Evolutionary conservation across 2,797 vertebrate genomes (phyloP).

Genomic region (Leptoclinus maculatus): DNA sequence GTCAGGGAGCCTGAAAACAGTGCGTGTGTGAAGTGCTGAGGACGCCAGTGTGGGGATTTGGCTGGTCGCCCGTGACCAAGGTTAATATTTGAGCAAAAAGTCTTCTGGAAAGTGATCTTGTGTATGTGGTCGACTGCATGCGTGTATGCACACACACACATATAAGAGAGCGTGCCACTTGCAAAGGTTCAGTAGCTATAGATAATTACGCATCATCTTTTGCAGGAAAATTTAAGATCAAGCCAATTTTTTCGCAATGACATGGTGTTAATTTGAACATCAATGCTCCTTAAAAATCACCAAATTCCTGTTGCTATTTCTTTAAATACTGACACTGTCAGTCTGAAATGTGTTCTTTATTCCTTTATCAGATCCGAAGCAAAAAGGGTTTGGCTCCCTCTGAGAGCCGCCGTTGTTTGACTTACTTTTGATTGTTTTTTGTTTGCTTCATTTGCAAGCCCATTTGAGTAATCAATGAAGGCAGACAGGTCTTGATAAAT

Average conservation of each 20-base stretch:
- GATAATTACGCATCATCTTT: neutral
- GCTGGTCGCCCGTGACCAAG: slow-evolving; percentile 74
- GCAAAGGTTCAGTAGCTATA: neutral
- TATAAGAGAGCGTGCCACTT: slow-evolving; percentile 16
- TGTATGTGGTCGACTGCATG: slow-evolving; percentile 51
- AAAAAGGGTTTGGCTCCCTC: slow-evolving; percentile 43
- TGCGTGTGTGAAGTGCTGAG: slow-evolving; percentile 76
- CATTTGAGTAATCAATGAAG: slow-evolving; percentile 76
- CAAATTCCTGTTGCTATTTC: neutral
- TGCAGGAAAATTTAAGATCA: neutral
- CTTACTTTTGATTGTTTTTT: slow-evolving; percentile 64
- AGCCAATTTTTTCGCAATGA: slow-evolving; percentile 9
- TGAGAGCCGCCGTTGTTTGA: slow-evolving; percentile 55
- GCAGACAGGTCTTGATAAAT: slow-evolving; percentile 80
- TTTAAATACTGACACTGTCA: slow-evolving; percentile 17
- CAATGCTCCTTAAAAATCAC: neutral
- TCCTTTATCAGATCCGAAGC: slow-evolving; percentile 56
- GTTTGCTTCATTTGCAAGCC: slow-evolving; percentile 81
- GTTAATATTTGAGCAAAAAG: slow-evolving; percentile 78
- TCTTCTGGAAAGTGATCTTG: slow-evolving; percentile 74
- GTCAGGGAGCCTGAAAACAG: slow-evolving; percentile 79
- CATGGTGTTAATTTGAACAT: neutral
- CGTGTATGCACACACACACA: slow-evolving; percentile 20
- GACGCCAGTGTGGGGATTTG: slow-evolving; percentile 75
- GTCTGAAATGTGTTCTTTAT: slow-evolving; percentile 39